phyloP scores from a whole-genome alignment of 2,797 vertebrate species.

The Manis javanica region DNA sequence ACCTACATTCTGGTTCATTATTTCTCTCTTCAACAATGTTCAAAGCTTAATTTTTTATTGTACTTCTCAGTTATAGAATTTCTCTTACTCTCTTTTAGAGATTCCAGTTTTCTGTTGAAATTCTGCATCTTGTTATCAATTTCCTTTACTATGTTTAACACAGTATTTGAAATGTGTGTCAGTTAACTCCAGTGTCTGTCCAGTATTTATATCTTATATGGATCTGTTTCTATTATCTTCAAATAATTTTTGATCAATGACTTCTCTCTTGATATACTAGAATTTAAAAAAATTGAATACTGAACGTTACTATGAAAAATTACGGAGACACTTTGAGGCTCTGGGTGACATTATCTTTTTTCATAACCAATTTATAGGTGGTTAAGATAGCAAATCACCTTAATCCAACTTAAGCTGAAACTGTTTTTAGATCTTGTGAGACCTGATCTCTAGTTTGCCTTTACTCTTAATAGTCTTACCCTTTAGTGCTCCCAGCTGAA shows the following conservation, averaged over 20 bases:
- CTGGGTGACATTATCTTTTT: neutral
- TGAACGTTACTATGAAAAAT: neutral
- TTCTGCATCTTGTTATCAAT: neutral
- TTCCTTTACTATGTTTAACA: neutral
- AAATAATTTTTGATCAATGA: neutral
- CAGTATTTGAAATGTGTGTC: neutral
- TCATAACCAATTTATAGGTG: neutral
- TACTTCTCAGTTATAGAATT: conserved; percentile 8
- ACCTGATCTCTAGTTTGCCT: neutral
- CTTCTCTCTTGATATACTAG: neutral
- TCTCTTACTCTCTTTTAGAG: neutral
- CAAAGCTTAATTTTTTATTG: neutral
- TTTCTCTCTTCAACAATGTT: neutral
- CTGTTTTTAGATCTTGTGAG: neutral
- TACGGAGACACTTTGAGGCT: neutral
- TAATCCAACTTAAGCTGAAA: neutral
- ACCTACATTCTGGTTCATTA: neutral
- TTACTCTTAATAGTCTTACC: neutral
- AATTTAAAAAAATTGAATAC: neutral
- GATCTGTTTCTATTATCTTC: neutral
- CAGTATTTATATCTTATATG: neutral
- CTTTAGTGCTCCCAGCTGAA: neutral
- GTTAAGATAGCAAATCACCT: neutral
- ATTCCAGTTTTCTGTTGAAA: neutral
- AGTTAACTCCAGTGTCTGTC: neutral